These are phyloP conservation scores for Apis mellifera DNA, from an alignment of 1,140 invertebrate species.

Conservation along the genomic window Amel_HAv3.1 CM009932.2:11413001-11413500, in stretches of 20 bases:
- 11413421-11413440: conserved; percentile 37
- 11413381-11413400: conserved; percentile 16
- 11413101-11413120: neutral
- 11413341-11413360: conserved; percentile 81
- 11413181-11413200: conserved; percentile 74
- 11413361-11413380: conserved; percentile 14
- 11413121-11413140: conserved; percentile 46
- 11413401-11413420: conserved; percentile 25
- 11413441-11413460: neutral
- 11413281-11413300: conserved; percentile 65
- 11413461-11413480: conserved; percentile 7
- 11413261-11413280: conserved; percentile 68
- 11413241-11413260: conserved; percentile 78
- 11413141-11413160: conserved; percentile 59
- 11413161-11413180: conserved; percentile 70
- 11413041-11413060: neutral
- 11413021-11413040: too few species aligned
- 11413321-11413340: conserved; percentile 78
- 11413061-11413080: neutral
- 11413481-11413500: neutral
- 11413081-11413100: neutral
- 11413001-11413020: neutral
- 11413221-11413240: conserved; percentile 73
- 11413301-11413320: conserved; percentile 76
- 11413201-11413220: conserved; percentile 74